phyloP scores from a whole-genome alignment of 2,113 vertebrate genomes.

The Coptodon bakossiorum region DNA sequence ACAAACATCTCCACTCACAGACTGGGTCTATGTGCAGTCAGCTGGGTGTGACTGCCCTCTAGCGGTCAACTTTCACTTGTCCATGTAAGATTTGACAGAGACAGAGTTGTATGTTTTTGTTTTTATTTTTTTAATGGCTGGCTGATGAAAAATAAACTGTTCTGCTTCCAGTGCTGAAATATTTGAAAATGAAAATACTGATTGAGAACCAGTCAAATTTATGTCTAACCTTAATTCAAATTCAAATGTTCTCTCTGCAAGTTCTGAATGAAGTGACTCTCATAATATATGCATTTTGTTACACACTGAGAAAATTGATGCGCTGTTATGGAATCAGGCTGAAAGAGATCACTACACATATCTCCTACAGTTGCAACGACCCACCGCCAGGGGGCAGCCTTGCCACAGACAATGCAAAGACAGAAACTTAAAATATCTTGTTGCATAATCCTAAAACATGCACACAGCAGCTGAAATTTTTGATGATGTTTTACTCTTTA shows the following conservation, averaged over 20 bases:
- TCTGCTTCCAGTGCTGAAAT: neutral
- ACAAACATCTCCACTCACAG: neutral
- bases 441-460: neutral
- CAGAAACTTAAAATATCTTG: neutral
- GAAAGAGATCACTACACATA: neutral
- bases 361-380: neutral
- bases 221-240: neutral
- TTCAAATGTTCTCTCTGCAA: accelerated
- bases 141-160: neutral
- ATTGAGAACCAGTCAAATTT: neutral
- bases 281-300: neutral
- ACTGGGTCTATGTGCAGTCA: neutral
- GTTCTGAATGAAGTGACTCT: neutral
- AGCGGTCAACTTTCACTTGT: constrained; percentile 5
- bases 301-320: neutral
- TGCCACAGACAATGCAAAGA: neutral
- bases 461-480: neutral
- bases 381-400: constrained; percentile 20
- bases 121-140: neutral
- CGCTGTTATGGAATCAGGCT: neutral
- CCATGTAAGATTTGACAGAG: neutral
- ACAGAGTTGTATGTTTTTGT: neutral
- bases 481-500: neutral
- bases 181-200: neutral
- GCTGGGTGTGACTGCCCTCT: constrained; percentile 43